These are phyloP conservation scores for Pollachius pollachius DNA, from an alignment of 2,113 vertebrate species.

Conservation along the genomic window DNA sequence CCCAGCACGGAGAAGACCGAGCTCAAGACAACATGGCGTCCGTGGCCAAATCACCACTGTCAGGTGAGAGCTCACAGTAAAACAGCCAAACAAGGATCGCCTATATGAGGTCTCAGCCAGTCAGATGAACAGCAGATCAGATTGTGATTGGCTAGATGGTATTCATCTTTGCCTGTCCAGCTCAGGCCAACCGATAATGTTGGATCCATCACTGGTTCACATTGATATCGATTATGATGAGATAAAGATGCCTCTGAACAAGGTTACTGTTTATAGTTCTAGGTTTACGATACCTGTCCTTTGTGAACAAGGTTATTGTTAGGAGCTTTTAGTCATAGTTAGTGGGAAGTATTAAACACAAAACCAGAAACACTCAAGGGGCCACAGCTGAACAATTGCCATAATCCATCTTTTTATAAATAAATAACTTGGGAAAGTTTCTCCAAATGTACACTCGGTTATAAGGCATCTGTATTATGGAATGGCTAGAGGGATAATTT, in stretches of 20 bases:
- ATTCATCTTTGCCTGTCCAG: not conserved
- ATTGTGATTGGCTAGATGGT: too few species aligned
- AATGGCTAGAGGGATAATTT: too few species aligned
- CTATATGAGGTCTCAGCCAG: not conserved
- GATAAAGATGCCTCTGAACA: not conserved
- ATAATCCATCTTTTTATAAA: too few species aligned
- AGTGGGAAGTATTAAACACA: too few species aligned
- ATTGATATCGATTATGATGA: conserved; percentile 25
- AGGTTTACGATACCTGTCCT: too few species aligned
- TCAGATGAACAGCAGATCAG: conserved; percentile 21
- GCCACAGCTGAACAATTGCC: too few species aligned
- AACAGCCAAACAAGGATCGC: not conserved
- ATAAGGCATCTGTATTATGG: too few species aligned
- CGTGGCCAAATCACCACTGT: conserved; percentile 51
- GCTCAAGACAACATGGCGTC: conserved; percentile 63
- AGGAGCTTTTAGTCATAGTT: too few species aligned
- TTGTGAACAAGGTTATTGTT: too few species aligned
- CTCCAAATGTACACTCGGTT: too few species aligned
- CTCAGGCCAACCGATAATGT: conserved; percentile 9
- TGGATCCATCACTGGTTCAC: conserved; percentile 25
- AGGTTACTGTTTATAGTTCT: not conserved
- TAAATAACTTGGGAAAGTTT: too few species aligned
- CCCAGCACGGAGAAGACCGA: conserved; percentile 52
- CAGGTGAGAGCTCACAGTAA: conserved; percentile 52
- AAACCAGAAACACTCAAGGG: too few species aligned